Conservation (phyloP, 2,113 vertebrate genomes). For the Bucco capensis region DNA sequence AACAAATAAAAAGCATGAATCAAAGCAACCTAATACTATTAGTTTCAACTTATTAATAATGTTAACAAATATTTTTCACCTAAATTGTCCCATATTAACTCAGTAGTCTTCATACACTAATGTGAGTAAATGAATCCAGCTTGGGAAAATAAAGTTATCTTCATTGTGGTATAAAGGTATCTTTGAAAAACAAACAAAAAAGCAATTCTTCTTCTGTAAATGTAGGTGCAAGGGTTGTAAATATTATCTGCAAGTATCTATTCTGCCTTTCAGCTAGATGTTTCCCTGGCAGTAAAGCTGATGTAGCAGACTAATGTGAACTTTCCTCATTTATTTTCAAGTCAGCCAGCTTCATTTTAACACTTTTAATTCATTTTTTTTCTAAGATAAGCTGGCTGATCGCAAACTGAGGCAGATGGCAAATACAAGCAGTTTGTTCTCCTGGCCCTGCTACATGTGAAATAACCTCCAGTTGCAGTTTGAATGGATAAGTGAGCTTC, state of each 20-base stretch:
- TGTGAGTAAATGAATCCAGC: not conserved
- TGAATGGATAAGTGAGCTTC: conserved; percentile 2
- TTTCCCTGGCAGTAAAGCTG: not conserved
- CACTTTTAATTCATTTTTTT: not conserved
- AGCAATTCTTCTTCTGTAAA: not conserved
- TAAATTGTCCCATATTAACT: not conserved
- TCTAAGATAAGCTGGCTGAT: not conserved
- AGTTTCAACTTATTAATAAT: not conserved
- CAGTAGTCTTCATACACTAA: not conserved
- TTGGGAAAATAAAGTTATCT: not conserved
- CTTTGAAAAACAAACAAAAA: not conserved
- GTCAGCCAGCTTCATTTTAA: not conserved
- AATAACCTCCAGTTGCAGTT: not conserved
- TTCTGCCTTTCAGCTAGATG: conserved; percentile 8
- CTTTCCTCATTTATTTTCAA: conserved; percentile 9
- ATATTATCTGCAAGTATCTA: not conserved
- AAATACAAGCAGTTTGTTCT: not conserved
- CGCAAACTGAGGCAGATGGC: not conserved
- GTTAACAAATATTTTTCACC: not conserved
- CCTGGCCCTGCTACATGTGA: not conserved
- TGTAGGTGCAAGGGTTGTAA: not conserved
- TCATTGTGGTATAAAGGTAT: not conserved
- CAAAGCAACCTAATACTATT: not conserved
- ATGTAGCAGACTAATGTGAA: conserved; percentile 13
- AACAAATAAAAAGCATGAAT: not conserved